Conservation (phyloP, 2,888 invertebrate species). For the Hirtodrosophila cameraria region DNA sequence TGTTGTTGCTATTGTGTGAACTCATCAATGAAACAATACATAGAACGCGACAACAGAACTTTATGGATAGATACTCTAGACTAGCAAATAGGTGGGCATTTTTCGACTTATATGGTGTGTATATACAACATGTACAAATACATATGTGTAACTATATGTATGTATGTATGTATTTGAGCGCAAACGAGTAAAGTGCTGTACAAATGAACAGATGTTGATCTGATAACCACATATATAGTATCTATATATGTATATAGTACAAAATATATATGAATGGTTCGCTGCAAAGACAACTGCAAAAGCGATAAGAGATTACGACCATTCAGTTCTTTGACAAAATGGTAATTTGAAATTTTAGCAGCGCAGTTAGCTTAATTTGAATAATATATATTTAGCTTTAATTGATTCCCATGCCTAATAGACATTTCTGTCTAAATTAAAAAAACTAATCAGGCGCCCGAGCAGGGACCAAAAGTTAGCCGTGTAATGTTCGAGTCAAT, state of each 20-base stretch:
- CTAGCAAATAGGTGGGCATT: not conserved
- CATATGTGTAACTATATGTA: too few species aligned
- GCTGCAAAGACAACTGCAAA: slow-evolving; percentile 10
- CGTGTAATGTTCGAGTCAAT: not conserved
- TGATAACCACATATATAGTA: slow-evolving; percentile 14
- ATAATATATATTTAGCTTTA: too few species aligned
- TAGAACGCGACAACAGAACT: slow-evolving; percentile 18
- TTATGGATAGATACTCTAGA: slow-evolving; percentile 4
- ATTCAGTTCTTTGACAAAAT: slow-evolving; percentile 22
- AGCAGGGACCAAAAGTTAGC: not conserved
- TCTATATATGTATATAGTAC: not conserved
- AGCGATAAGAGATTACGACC: slow-evolving; percentile 32
- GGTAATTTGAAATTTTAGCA: too few species aligned
- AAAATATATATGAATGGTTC: slow-evolving; percentile 30
- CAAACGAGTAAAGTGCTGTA: not conserved
- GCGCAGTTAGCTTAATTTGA: too few species aligned
- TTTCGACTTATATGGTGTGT: slow-evolving; percentile 16
- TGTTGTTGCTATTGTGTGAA: slow-evolving; percentile 62
- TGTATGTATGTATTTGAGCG: not conserved
- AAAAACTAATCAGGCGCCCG: not conserved
- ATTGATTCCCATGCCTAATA: too few species aligned
- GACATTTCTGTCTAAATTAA: too few species aligned
- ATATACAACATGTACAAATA: too few species aligned
- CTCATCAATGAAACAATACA: slow-evolving; percentile 78
- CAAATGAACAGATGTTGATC: slow-evolving; percentile 10